phyloP scores from a whole-genome alignment of 2,113 vertebrate species.

The Nyctereutes procyonoides region DNA sequence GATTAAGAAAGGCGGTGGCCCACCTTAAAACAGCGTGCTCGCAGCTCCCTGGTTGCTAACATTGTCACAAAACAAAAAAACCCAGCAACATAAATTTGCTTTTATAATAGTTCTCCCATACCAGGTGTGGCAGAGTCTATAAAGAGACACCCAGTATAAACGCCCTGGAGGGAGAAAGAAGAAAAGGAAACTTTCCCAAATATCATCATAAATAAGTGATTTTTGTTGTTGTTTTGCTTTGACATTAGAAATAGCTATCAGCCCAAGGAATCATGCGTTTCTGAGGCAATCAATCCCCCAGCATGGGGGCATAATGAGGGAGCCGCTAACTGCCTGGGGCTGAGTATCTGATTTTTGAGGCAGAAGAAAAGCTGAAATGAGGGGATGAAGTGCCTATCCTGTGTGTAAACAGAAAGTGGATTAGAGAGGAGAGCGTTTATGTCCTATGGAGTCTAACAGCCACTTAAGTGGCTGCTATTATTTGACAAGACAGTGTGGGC shows the following conservation, averaged over 20 bases:
- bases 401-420: conserved; percentile 55
- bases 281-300: conserved; percentile 74
- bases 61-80: conserved; percentile 70
- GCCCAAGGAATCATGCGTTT: conserved; percentile 74
- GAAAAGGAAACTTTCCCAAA: conserved; percentile 58
- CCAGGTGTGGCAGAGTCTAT: conserved; percentile 59
- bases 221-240: conserved; percentile 63
- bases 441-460: conserved; percentile 14
- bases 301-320: conserved; percentile 62
- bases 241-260: conserved; percentile 63
- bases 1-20: background rate
- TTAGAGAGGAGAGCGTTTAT: conserved; percentile 37
- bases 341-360: conserved; percentile 61
- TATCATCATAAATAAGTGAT: conserved; percentile 72
- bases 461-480: background rate
- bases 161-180: background rate
- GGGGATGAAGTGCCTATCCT: conserved; percentile 42
- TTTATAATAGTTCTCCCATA: conserved; percentile 70
- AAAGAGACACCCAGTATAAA: conserved; percentile 66
- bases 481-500: background rate
- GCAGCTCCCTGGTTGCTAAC: conserved; percentile 37
- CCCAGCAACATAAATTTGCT: conserved; percentile 64
- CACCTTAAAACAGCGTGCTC: rapidly evolving
- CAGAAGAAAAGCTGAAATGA: conserved; percentile 39
- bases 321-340: conserved; percentile 62